Conservation (phyloP, 53 echinoderm and acorn worm genomes). For the Holothuria leucospilota region DNA sequence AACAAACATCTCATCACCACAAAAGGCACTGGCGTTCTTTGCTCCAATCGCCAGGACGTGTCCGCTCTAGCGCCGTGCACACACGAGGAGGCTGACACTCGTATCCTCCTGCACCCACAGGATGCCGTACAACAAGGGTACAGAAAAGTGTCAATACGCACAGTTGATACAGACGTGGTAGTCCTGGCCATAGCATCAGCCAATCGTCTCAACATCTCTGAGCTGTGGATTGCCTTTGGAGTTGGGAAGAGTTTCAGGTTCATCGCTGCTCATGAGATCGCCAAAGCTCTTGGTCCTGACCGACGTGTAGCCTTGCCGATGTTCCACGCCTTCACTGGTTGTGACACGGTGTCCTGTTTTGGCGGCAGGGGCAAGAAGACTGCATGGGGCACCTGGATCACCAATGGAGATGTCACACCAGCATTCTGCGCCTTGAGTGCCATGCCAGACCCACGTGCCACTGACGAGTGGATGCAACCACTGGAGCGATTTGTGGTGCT, state of each 20-base stretch:
- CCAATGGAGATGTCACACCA: too few species aligned
- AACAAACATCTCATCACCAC: slow-evolving; percentile 50
- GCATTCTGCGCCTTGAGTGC: too few species aligned
- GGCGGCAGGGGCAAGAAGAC: too few species aligned
- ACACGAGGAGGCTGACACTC: slow-evolving; percentile 62
- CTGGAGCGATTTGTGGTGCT: too few species aligned
- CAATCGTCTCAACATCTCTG: too few species aligned
- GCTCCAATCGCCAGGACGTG: too few species aligned
- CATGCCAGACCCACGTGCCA: too few species aligned
- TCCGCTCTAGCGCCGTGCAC: slow-evolving; percentile 50
- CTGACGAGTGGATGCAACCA: too few species aligned
- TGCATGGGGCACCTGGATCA: too few species aligned
- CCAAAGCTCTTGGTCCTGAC: slow-evolving; percentile 43
- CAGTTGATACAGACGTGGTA: slow-evolving; percentile 63
- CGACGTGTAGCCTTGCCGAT: neutral
- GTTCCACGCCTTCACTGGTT: neutral
- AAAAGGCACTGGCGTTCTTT: slow-evolving; percentile 29
- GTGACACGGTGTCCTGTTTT: too few species aligned
- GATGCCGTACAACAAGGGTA: slow-evolving; percentile 49
- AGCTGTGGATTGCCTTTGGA: slow-evolving; percentile 34
- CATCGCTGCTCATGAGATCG: too few species aligned
- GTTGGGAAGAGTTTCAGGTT: too few species aligned
- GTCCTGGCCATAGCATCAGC: slow-evolving; percentile 44
- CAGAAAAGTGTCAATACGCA: slow-evolving; percentile 46
- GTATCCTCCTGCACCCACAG: slow-evolving; percentile 48